A percentile compares a stretch with the other conserved stretches of the same genome.
Conservation (phyloP, 2,888 invertebrate species). For the Operophtera brumata region DNA sequence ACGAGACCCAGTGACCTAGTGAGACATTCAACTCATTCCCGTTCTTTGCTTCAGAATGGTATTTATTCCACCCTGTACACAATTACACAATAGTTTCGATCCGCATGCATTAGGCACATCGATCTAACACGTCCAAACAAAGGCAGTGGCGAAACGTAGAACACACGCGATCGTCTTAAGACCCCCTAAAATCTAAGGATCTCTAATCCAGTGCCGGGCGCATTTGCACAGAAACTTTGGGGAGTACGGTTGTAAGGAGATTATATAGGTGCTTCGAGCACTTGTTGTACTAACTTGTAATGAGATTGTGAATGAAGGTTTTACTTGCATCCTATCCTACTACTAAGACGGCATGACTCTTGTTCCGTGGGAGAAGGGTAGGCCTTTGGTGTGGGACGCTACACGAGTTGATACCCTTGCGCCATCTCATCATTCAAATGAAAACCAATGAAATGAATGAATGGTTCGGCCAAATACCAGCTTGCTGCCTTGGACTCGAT, state of each 20-base stretch:
- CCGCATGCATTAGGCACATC: slow-evolving; percentile 75
- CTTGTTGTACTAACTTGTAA: not conserved
- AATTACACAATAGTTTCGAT: slow-evolving; percentile 60
- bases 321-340: too few species aligned
- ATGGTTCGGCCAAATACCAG: too few species aligned
- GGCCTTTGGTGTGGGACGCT: too few species aligned
- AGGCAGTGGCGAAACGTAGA: slow-evolving; percentile 63
- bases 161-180: slow-evolving; percentile 72
- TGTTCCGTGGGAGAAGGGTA: too few species aligned
- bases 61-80: slow-evolving; percentile 25
- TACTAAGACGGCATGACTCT: too few species aligned
- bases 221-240: slow-evolving; percentile 18
- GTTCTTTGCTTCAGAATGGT: not conserved
- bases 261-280: not conserved
- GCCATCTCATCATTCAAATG: too few species aligned
- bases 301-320: too few species aligned
- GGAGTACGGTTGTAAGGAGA: slow-evolving; percentile 5
- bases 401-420: too few species aligned
- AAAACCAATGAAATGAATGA: too few species aligned
- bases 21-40: too few species aligned
- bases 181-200: slow-evolving; percentile 41
- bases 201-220: slow-evolving; percentile 24
- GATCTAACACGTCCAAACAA: slow-evolving; percentile 77
- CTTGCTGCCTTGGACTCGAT: too few species aligned
- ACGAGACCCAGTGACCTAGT: too few species aligned